A percentile compares a stretch with the other conserved stretches of the same genome.
Conservation (phyloP, 2,797 vertebrate species). For the Triplophysa bombifrons region DNA sequence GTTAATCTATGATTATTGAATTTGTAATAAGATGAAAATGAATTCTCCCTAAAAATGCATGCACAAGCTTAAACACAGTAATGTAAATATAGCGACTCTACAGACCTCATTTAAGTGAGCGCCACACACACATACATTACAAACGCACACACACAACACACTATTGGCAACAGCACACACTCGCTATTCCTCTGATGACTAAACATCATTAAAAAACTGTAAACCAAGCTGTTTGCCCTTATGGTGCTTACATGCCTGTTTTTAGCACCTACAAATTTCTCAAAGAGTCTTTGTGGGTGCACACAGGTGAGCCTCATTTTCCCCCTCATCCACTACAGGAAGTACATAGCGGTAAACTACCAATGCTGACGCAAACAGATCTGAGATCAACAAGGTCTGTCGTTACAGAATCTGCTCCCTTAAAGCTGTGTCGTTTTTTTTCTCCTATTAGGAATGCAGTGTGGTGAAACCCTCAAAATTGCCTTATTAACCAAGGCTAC, state of each 20-base stretch:
- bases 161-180: neutral
- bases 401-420: conserved; percentile 26
- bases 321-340: neutral
- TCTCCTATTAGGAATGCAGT: conserved; percentile 44
- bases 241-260: conserved; percentile 1
- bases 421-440: conserved; percentile 1
- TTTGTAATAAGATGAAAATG: neutral
- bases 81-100: neutral
- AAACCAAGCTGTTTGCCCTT: conserved; percentile 22
- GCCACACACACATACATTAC: neutral
- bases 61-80: conserved; percentile 1
- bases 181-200: conserved; percentile 36
- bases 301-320: neutral
- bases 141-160: neutral
- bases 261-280: conserved; percentile 3
- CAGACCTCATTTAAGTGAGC: neutral
- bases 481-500: conserved; percentile 55
- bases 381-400: conserved; percentile 6
- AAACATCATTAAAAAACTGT: conserved; percentile 53
- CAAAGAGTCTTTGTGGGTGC: conserved; percentile 9
- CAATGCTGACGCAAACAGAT: conserved; percentile 37
- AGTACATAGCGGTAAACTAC: neutral
- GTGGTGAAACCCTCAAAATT: conserved; percentile 34
- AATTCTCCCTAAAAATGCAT: neutral
- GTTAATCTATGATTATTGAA: conserved; percentile 3